Conservation (phyloP, 2,113 vertebrate genomes). For the Gymnobelideus leadbeateri region DNA sequence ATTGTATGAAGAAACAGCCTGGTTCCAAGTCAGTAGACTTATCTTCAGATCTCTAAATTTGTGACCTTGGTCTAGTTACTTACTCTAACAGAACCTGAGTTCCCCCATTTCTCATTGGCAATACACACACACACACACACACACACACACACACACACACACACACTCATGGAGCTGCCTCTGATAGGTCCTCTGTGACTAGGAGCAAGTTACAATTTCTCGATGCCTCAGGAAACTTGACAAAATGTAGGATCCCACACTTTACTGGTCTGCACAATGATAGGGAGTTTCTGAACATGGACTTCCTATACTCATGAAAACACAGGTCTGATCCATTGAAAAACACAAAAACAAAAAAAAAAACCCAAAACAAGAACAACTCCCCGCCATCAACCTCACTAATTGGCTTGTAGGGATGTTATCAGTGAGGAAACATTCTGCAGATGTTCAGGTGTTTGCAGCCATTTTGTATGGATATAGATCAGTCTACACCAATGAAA, state of each 20-base stretch:
- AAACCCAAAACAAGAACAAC: background rate
- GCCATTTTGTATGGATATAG: background rate
- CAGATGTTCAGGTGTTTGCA: background rate
- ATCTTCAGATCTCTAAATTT: background rate
- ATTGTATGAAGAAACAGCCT: background rate
- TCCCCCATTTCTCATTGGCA: background rate
- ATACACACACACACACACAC: background rate
- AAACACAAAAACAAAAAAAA: background rate
- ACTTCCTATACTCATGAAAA: background rate
- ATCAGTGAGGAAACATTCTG: background rate
- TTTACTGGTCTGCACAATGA: background rate
- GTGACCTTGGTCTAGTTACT: background rate
- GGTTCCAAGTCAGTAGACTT: background rate
- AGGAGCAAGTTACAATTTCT: background rate
- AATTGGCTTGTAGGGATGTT: background rate
- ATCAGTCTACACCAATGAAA: background rate
- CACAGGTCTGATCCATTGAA: background rate
- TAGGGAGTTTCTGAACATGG: background rate
- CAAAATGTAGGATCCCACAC: background rate
- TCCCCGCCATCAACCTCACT: background rate
- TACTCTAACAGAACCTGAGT: background rate
- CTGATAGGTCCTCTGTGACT: background rate
- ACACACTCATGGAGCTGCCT: background rate
- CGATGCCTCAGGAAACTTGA: background rate
- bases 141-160: too few relatives aligned